phyloP scores from a whole-genome alignment of 1,140 invertebrate genomes.

The Neodiprion fabricii region DNA sequence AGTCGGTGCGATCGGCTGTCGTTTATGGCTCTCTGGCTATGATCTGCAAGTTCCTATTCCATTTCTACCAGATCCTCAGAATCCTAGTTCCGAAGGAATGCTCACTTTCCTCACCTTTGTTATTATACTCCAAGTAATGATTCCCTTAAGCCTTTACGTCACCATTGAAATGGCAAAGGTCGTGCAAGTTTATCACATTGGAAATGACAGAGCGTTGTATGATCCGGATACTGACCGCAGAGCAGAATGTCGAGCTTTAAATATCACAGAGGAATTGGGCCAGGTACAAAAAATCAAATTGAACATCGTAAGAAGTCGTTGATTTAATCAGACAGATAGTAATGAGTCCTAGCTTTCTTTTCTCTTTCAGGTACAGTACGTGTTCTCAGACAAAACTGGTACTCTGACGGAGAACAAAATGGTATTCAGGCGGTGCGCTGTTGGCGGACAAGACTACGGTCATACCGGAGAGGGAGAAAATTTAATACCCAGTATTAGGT shows the following conservation, averaged over 20 bases:
- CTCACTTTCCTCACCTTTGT: conserved; percentile 95
- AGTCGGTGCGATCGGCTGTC: conserved; percentile 88
- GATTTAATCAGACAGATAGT: no score
- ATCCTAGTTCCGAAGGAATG: conserved; percentile 80
- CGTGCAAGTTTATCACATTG: conserved; percentile 94
- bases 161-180: conserved; percentile 97
- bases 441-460: conserved; percentile 89
- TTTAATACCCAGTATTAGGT: conserved; percentile 69
- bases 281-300: conserved; percentile 63
- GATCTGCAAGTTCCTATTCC: conserved; percentile 61
- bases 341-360: neutral
- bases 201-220: conserved; percentile 87
- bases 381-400: conserved; percentile 98
- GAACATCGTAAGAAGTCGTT: neutral
- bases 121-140: conserved; percentile 96
- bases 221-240: conserved; percentile 83
- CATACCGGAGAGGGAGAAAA: conserved; percentile 72
- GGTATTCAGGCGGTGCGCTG: conserved; percentile 90
- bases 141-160: conserved; percentile 95
- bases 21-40: conserved; percentile 79
- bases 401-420: conserved; percentile 98
- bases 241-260: conserved; percentile 93
- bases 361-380: conserved; percentile 78
- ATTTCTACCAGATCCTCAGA: conserved; percentile 66
- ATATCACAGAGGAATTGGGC: conserved; percentile 96